Evolutionary conservation across 2,888 invertebrate species (phyloP).

Genomic region (Conus canariensis): DNA sequence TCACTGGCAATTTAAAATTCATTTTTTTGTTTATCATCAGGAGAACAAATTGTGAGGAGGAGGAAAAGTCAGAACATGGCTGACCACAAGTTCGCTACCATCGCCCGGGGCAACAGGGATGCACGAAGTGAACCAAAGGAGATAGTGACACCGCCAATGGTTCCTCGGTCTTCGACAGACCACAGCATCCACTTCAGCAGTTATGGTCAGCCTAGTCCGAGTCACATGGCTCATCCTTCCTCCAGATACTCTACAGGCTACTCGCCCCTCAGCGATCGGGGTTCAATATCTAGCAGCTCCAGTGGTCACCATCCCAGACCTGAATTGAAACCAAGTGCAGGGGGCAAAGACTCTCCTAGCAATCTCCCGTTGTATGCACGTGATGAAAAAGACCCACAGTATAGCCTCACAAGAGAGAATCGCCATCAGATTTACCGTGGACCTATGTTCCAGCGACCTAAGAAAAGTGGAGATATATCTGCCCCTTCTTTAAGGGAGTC

Average conservation of each 20-base stretch:
- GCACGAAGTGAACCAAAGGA: conserved; percentile 29
- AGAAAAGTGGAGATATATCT: conserved; percentile 39
- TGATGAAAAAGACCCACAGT: conserved; percentile 22
- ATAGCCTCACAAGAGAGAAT: conserved; percentile 17
- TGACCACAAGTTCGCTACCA: conserved; percentile 46
- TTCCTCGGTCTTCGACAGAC: conserved; percentile 52
- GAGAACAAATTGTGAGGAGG: conserved; percentile 24
- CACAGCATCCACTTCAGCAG: conserved; percentile 45
- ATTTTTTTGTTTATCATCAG: conserved; percentile 10
- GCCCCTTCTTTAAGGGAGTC: conserved; percentile 53
- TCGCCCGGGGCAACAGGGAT: conserved; percentile 42
- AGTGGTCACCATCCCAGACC: conserved; percentile 5
- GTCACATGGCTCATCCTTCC: background rate
- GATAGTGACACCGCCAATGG: conserved; percentile 34
- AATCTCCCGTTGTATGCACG: conserved; percentile 32
- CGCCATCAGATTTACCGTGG: conserved; percentile 37
- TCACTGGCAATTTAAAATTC: background rate
- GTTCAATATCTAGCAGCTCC: conserved; percentile 22
- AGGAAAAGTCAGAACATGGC: conserved; percentile 21
- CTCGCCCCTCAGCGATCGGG: conserved; percentile 26
- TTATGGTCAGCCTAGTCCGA: conserved; percentile 14
- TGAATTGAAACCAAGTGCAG: background rate
- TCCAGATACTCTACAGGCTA: conserved; percentile 32
- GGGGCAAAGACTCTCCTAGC: background rate
- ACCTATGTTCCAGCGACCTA: conserved; percentile 32